Evolutionary conservation across 1,140 invertebrate species (phyloP).

Genomic region (Drosophila murphyi): DNA sequence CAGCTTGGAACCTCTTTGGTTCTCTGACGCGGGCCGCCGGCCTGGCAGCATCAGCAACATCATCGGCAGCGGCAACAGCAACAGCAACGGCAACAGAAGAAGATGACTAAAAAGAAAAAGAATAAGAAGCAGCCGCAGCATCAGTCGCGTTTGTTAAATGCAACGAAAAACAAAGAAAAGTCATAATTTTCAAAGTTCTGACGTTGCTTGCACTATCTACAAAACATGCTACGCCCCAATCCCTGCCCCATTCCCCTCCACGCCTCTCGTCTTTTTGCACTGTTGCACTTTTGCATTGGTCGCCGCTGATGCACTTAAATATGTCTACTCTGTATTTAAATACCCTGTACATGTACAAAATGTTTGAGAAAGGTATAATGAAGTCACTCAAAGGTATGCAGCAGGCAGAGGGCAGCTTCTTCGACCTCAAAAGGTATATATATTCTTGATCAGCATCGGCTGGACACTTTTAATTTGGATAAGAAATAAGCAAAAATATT

Average conservation of each 20-base stretch:
- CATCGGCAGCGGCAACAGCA: conserved; percentile 2
- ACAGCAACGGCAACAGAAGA: background rate
- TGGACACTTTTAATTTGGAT: too few species aligned
- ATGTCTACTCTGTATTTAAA: conserved; percentile 56
- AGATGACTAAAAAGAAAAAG: too few species aligned
- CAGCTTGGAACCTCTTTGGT: background rate
- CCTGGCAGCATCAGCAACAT: conserved; percentile 8
- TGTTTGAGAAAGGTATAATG: too few species aligned
- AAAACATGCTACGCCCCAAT: conserved; percentile 3
- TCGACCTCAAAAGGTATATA: too few species aligned
- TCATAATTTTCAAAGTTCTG: conserved; percentile 80
- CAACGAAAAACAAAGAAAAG: conserved; percentile 70
- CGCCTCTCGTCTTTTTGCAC: background rate
- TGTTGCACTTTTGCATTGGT: conserved; percentile 26
- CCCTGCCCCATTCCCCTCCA: too few species aligned
- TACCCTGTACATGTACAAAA: too few species aligned
- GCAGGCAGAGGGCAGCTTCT: too few species aligned
- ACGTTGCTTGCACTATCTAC: conserved; percentile 46
- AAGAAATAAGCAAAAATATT: too few species aligned
- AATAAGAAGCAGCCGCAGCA: conserved; percentile 10
- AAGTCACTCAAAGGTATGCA: too few species aligned
- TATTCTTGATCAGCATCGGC: too few species aligned
- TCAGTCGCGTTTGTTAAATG: conserved; percentile 45
- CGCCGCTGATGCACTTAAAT: conserved; percentile 66
- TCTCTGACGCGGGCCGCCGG: conserved; percentile 6